Conservation (phyloP, 2,113 vertebrate species). For the Peromyscus californicus region DNA sequence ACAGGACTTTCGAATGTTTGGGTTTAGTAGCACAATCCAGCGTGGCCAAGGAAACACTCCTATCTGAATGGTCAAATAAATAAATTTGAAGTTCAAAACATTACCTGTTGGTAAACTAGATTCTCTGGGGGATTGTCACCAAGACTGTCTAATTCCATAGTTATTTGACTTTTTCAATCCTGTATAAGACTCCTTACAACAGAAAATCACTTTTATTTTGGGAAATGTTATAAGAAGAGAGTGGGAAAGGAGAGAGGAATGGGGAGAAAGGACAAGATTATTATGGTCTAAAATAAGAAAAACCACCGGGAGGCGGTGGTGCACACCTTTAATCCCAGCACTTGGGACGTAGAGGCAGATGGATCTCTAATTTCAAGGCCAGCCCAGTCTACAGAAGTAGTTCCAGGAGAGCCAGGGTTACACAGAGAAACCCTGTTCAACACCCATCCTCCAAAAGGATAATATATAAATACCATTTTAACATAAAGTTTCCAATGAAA, state of each 20-base stretch:
- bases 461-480: neutral
- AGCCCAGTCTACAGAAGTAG: neutral
- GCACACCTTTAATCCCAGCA: neutral
- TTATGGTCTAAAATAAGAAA: neutral
- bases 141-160: neutral
- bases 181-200: neutral
- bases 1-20: neutral
- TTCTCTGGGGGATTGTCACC: neutral
- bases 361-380: neutral
- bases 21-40: neutral
- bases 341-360: neutral
- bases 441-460: neutral
- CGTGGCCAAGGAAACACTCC: neutral
- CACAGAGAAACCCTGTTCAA: neutral
- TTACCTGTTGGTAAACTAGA: neutral
- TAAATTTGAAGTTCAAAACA: neutral
- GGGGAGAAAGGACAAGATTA: neutral
- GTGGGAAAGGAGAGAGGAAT: too few species aligned
- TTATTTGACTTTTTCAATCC: neutral
- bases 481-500: neutral
- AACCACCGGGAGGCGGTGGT: too few species aligned
- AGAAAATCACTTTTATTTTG: neutral
- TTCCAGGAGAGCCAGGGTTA: neutral
- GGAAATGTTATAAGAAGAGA: neutral
- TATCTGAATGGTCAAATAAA: neutral